Percentiles rank a stretch among this genome's conserved stretches.
Conservation (phyloP, 2,888 invertebrate genomes). For the Apodemia zela region DNA sequence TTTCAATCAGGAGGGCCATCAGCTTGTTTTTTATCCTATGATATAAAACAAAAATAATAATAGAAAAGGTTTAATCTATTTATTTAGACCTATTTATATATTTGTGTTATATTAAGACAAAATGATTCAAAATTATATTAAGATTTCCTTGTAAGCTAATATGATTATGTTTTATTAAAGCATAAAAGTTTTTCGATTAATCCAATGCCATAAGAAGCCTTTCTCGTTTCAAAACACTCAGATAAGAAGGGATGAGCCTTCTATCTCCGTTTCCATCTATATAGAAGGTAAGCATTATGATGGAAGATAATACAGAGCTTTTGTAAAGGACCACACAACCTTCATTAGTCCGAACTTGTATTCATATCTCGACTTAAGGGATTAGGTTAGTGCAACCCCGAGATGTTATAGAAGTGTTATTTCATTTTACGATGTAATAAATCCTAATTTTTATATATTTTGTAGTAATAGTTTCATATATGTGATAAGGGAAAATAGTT, state of each 20-base stretch:
- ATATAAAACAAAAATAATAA: too few relatives aligned
- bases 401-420: neutral
- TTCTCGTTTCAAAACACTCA: neutral
- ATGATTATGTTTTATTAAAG: neutral
- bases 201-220: neutral
- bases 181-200: neutral
- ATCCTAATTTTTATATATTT: neutral
- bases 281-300: too few relatives aligned
- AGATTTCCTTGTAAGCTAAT: neutral
- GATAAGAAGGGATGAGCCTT: neutral
- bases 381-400: conserved; percentile 18
- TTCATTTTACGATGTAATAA: neutral
- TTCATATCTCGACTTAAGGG: conserved; percentile 45
- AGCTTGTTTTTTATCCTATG: too few relatives aligned
- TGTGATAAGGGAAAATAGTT: neutral
- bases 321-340: conserved; percentile 24
- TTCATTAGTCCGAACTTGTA: conserved; percentile 48
- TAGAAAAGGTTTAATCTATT: too few relatives aligned
- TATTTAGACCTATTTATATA: too few relatives aligned
- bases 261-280: neutral
- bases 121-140: neutral
- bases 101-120: too few relatives aligned
- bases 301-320: too few relatives aligned
- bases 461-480: neutral
- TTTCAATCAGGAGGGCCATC: too few relatives aligned